Conservation (phyloP, 2,888 invertebrate genomes). For the Drosophila antonietae region DNA sequence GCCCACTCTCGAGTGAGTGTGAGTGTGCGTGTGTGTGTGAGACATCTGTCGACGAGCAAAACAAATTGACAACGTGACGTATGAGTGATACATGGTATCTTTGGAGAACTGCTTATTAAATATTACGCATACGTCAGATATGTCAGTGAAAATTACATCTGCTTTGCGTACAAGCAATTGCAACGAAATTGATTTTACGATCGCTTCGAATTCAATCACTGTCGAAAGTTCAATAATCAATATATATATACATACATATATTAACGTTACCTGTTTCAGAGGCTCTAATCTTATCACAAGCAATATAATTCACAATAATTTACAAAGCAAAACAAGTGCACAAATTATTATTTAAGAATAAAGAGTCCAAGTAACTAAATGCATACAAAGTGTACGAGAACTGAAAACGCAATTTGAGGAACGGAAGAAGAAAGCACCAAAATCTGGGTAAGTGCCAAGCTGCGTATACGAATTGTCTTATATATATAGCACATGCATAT, state of each 20-base stretch:
- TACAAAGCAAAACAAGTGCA: constrained; percentile 32
- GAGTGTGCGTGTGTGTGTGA: constrained; percentile 6
- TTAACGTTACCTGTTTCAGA: constrained; percentile 7
- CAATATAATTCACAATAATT: constrained; percentile 67
- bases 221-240: constrained; percentile 1
- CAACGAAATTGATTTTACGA: constrained; percentile 53
- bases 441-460: constrained; percentile 43
- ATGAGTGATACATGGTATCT: constrained; percentile 70
- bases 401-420: constrained; percentile 10
- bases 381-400: constrained; percentile 13
- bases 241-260: neutral
- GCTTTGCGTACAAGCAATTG: constrained; percentile 48
- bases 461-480: constrained; percentile 21
- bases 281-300: constrained; percentile 40
- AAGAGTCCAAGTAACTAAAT: constrained; percentile 16
- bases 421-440: constrained; percentile 1
- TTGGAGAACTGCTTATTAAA: constrained; percentile 69
- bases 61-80: constrained; percentile 67
- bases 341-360: constrained; percentile 12
- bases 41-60: constrained; percentile 35
- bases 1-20: constrained; percentile 11
- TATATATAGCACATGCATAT: neutral
- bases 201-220: constrained; percentile 15
- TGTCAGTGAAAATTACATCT: constrained; percentile 53
- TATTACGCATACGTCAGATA: constrained; percentile 66